Evolutionary conservation across 2,797 vertebrate genomes (phyloP).

Genomic region (Eospalax fontanierii): DNA sequence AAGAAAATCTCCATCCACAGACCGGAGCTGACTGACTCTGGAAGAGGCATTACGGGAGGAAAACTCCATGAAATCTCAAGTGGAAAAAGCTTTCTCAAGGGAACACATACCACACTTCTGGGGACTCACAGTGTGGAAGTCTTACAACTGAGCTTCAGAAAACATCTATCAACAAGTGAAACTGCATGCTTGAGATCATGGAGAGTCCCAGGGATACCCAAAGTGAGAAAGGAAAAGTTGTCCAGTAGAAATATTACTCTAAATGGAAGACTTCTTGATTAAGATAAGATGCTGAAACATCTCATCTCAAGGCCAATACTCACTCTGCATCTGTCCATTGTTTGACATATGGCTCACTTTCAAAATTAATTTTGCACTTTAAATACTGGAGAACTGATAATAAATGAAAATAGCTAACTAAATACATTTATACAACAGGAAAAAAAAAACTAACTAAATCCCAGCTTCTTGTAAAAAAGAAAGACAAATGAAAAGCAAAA

Average conservation of each 20-base stretch:
- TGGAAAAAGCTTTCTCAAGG: background rate
- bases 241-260: background rate
- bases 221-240: background rate
- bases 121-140: background rate
- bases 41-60: background rate
- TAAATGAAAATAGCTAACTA: constrained; percentile 25
- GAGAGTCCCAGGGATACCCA: background rate
- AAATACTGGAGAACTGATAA: background rate
- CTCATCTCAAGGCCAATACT: background rate
- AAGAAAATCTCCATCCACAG: background rate
- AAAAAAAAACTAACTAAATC: constrained; percentile 24
- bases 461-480: background rate
- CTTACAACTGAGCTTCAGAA: background rate
- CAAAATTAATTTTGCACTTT: background rate
- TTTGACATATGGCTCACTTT: background rate
- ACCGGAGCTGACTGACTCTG: background rate
- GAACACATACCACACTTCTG: background rate
- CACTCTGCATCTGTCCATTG: background rate
- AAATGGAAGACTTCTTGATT: background rate
- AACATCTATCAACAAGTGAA: background rate
- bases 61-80: background rate
- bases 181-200: too few species aligned
- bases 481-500: background rate
- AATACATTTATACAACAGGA: background rate
- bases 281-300: background rate